phyloP scores from a whole-genome alignment of 2,888 invertebrate genomes.

The Druceiella hillmani region DNA sequence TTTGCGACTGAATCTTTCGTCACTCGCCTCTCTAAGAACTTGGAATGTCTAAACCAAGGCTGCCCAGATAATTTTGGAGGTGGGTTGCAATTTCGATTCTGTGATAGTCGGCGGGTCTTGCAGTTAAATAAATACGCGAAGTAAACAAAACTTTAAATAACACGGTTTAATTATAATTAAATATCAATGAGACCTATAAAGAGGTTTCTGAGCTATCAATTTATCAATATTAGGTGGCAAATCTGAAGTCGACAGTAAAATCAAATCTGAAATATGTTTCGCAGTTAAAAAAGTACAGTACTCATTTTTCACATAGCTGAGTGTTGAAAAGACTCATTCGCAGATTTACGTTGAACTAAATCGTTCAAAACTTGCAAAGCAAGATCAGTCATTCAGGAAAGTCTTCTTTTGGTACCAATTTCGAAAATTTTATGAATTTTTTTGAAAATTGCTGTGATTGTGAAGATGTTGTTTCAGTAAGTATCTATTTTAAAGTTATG shows the following conservation, averaged over 20 bases:
- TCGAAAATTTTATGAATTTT: background rate
- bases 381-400: slow-evolving; percentile 2
- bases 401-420: background rate
- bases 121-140: background rate
- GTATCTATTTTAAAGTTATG: too few relatives aligned
- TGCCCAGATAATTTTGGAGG: too few relatives aligned
- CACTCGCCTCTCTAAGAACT: too few relatives aligned
- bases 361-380: slow-evolving; percentile 1
- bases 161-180: background rate
- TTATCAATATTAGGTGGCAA: background rate
- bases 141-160: slow-evolving; percentile 2
- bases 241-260: slow-evolving; percentile 3
- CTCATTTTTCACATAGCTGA: slow-evolving; percentile 1
- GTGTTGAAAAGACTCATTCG: background rate
- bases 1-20: too few relatives aligned
- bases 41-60: too few relatives aligned
- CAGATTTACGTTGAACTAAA: background rate
- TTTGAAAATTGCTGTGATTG: too few relatives aligned
- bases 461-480: too few relatives aligned
- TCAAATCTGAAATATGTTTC: slow-evolving; percentile 2
- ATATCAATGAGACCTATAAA: background rate
- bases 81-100: too few relatives aligned
- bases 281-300: slow-evolving; percentile 2
- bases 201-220: background rate
- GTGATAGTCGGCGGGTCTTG: too few relatives aligned